Percentiles rank a stretch among this genome's conserved stretches.
Conservation (phyloP, 2,113 vertebrate species). For the Myotis yumanensis region DNA sequence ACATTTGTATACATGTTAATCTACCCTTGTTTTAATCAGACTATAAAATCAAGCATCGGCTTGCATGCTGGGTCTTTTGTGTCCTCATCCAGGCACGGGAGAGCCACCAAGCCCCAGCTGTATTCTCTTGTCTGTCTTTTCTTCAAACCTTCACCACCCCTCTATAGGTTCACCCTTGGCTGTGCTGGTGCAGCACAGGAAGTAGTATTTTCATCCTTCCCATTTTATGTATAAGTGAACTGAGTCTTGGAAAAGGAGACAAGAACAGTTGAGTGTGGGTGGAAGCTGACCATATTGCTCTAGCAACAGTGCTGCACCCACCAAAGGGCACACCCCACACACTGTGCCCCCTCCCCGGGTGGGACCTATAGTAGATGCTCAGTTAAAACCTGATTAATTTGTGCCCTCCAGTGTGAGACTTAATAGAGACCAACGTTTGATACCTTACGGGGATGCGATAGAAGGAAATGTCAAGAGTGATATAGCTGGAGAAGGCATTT, state of each 20-base stretch:
- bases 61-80: too few species aligned
- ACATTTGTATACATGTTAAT: too few species aligned
- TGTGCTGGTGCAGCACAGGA: too few species aligned
- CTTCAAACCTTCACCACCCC: too few species aligned
- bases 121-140: too few species aligned
- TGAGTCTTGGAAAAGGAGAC: background rate
- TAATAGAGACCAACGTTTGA: background rate
- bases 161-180: too few species aligned
- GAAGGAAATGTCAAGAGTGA: background rate
- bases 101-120: too few species aligned
- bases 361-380: background rate
- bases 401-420: background rate
- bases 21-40: too few species aligned
- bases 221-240: background rate
- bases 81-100: too few species aligned
- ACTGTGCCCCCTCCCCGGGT: rapidly evolving
- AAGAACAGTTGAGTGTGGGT: background rate
- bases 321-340: rapidly evolving
- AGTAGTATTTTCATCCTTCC: background rate
- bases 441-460: background rate
- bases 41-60: too few species aligned
- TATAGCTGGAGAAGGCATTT: background rate
- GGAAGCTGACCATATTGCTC: background rate
- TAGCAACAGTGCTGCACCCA: background rate
- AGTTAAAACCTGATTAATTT: background rate